Base-by-base conservation (phyloP, 1,140 invertebrate species). In the Scaptomyza hsui region DNA sequence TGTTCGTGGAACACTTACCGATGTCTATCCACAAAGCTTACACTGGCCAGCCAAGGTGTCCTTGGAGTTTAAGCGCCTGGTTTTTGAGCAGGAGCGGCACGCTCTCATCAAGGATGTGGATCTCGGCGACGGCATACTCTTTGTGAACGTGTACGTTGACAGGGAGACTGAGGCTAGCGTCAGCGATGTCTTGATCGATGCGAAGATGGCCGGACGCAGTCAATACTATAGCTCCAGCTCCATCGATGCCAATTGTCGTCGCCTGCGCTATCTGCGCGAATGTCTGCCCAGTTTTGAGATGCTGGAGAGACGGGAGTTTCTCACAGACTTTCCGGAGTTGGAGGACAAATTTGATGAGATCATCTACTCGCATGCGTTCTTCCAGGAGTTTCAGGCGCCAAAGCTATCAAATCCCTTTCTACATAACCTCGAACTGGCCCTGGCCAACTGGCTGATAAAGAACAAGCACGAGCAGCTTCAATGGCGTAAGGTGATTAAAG, bases 251-350 rank as follows among this genome's bases (percentile, higher is more conserved):
- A 21, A 78, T 16, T 47, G 39, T 0, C 78, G 78, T 12, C 55
- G 78, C 2, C 0, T 70, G 2, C 78, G 78, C 4, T 81, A 78
- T 26, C 16, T 82, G 3, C 52, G 78, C 3, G 78, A 81, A 29
- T 42, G 41, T 3, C 21, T 81, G 18, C 78, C 78, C n/a, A 62
- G 4, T 5, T 24, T 24, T 24, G 24, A 24, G 24, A 24, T 24
- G 24, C 24, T 24, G 24, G 24, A 24, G 24, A 24, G 4, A 1
- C 49, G 78, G 82, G 0, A 10, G 47, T 37, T 24, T 24, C 24
- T 5, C 24, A 5, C 6, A 1, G 24, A 24, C 4, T 5, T 24
- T 4, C 24, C 24, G 1, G 4, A 24, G 4, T 5, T 24, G 24
- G 24, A 24, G 24, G 24, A 24, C 4, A 24, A 24, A 32, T 12